Evolutionary conservation across 53 echinoderm and acorn worm genomes (phyloP).

Genomic region (Paracentrotus lividus): DNA sequence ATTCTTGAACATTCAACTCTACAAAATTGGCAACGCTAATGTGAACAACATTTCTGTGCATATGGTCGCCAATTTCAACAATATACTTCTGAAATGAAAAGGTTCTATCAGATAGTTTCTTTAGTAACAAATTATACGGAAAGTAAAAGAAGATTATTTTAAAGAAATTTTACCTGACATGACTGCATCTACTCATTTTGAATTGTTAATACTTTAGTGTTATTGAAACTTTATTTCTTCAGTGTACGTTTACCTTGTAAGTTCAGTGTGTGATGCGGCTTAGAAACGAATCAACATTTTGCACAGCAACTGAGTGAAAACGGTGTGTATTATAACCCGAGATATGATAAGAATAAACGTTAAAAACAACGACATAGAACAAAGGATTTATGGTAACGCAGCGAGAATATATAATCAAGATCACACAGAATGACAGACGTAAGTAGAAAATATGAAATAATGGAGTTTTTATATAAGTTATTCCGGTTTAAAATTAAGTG

Average conservation of each 20-base stretch:
- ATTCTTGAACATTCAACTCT: too few relatives aligned
- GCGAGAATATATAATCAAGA: background rate
- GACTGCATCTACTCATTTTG: background rate
- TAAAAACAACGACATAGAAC: background rate
- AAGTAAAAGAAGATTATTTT: background rate
- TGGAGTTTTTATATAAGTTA: too few relatives aligned
- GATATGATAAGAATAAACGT: too few relatives aligned
- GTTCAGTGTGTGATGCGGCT: constrained; percentile 45
- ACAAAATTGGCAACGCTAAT: background rate
- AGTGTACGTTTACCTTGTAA: constrained; percentile 41
- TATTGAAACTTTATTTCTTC: constrained; percentile 41
- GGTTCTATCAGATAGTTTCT: background rate
- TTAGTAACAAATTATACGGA: background rate
- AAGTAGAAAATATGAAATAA: too few relatives aligned
- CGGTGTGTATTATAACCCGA: too few relatives aligned
- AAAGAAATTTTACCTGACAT: background rate
- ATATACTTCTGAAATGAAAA: background rate
- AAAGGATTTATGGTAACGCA: background rate
- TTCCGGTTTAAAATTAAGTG: too few relatives aligned
- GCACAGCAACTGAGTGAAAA: constrained; percentile 47
- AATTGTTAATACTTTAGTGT: background rate
- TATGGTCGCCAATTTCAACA: background rate
- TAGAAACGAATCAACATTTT: constrained; percentile 70
- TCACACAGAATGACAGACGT: constrained; percentile 38
- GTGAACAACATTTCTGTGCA: background rate